Conservation (phyloP, 2,113 vertebrate genomes). For the Hypanus sabinus region DNA sequence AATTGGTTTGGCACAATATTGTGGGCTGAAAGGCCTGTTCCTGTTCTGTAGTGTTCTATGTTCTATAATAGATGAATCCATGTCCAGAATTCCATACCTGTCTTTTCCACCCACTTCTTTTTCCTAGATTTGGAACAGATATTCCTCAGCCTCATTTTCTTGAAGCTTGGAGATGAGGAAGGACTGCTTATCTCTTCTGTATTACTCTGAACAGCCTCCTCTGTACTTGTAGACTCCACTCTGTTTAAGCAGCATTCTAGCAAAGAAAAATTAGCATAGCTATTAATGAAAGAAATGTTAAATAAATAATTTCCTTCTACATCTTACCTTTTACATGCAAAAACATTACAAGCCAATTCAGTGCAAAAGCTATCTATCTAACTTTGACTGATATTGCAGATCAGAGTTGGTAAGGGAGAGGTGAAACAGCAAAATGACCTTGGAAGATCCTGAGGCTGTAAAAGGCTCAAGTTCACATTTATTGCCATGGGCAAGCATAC, state of each 20-base stretch:
- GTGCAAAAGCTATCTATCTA: no score
- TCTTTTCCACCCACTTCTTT: constrained; percentile 10
- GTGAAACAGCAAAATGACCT: no score
- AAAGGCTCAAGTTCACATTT: no score
- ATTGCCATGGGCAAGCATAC: no score
- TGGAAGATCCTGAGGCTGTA: no score
- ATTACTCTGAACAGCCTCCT: background rate
- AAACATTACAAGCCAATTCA: background rate
- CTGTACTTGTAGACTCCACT: background rate
- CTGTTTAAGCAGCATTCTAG: constrained; percentile 11
- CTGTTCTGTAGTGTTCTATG: no score
- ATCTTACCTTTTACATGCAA: background rate
- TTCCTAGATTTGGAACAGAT: constrained; percentile 5
- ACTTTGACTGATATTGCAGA: background rate
- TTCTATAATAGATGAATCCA: background rate
- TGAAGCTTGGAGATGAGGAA: constrained; percentile 3
- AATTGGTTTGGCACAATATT: no score
- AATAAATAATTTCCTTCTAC: background rate
- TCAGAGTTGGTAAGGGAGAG: background rate
- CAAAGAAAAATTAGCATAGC: background rate
- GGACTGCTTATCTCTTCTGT: background rate
- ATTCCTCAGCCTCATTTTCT: constrained; percentile 22
- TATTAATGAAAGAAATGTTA: background rate
- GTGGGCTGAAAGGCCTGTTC: no score
- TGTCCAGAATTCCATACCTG: background rate